These are phyloP conservation scores for Harpalus rubripes DNA, from an alignment of 2,888 invertebrate species.

Conservation along the genomic window DNA sequence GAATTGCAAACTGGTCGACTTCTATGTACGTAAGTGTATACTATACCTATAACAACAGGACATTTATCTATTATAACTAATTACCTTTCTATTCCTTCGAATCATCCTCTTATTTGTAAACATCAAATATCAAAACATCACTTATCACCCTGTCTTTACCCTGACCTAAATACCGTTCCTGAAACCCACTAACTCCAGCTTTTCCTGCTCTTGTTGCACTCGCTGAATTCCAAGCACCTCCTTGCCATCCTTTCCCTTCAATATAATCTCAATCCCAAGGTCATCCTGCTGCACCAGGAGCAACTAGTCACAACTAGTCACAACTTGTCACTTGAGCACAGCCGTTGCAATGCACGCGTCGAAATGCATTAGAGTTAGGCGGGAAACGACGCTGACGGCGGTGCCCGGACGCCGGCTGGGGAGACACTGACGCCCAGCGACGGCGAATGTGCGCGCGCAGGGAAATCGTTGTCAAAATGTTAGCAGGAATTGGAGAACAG, in stretches of 20 bases:
- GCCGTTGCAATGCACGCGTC: conserved; percentile 58
- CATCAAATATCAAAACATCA: not conserved
- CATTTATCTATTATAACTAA: not conserved
- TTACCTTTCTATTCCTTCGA: conserved; percentile 62
- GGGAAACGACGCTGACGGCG: conserved; percentile 10
- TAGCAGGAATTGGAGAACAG: not conserved
- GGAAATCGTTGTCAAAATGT: conserved; percentile 47
- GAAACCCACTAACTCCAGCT: conserved; percentile 12
- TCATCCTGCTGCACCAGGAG: not conserved
- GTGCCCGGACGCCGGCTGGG: conserved; percentile 20
- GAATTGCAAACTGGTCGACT: no score
- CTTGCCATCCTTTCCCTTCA: not conserved
- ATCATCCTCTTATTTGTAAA: conserved; percentile 39
- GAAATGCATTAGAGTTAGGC: conserved; percentile 55
- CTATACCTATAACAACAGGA: not conserved
- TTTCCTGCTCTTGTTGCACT: not conserved
- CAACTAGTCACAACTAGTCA: conserved; percentile 12
- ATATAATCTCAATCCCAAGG: not conserved
- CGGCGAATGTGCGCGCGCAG: conserved; percentile 41
- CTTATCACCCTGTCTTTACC: not conserved
- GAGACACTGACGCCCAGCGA: conserved; percentile 61
- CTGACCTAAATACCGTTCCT: conserved; percentile 7
- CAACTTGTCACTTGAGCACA: conserved; percentile 6
- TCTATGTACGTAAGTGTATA: no score
- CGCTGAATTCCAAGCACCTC: not conserved